Evolutionary conservation across 1,140 invertebrate species (phyloP), one percentile per base, ranked within the genome.

Genomic region (Laupala kohalensis): DNA sequence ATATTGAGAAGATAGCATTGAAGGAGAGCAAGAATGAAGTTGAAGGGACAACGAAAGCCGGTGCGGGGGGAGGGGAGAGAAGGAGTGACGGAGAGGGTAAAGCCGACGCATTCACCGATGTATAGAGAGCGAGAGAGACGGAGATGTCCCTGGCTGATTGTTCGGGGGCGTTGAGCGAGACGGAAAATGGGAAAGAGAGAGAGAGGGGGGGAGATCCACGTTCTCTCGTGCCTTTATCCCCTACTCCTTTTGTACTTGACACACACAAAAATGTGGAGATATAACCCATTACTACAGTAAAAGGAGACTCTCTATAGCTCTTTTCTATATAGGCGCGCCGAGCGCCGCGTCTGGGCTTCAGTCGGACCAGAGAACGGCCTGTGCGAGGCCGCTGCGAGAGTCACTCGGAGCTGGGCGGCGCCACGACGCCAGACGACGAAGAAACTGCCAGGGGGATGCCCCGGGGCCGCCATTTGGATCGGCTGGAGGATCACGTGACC

Each of bases 1-100:
- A 73, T 73, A 73, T 73, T 73, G 72, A 73, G 64, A 29, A 73
- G 72, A 73, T 73, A 73, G 72, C 68, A 73, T 73, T 73, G 68
- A 73, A 62, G 29, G 72, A 67, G 69, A 73, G 72, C 25, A 70
- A 73, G 72, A 73, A 66, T 70, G 72, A 73, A 68, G 65, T 72
- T 72, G 71, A 68, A 72, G 71, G 71, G 71, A 72, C 71, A 72
- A 68, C 65, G 26, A 68, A 71, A 64, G n/a, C 29, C 26, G 0
- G 27, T 19, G 25, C 53, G 12, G 62, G 70, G 63, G 63, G 27
- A 64, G 5, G 37, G 29, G 64, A n/a, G 69, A 67, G 69, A 72
- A 53, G 4, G 29, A 65, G 15, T 25, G 62, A 71, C 15, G 63
- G 70, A 29, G 62, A 62, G n/a, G n/a, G n/a, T n/a, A n/a, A n/a